These are phyloP conservation scores for Eulacestoma nigropectus DNA, from an alignment of 2,113 vertebrate species.

Conservation along the genomic window DNA sequence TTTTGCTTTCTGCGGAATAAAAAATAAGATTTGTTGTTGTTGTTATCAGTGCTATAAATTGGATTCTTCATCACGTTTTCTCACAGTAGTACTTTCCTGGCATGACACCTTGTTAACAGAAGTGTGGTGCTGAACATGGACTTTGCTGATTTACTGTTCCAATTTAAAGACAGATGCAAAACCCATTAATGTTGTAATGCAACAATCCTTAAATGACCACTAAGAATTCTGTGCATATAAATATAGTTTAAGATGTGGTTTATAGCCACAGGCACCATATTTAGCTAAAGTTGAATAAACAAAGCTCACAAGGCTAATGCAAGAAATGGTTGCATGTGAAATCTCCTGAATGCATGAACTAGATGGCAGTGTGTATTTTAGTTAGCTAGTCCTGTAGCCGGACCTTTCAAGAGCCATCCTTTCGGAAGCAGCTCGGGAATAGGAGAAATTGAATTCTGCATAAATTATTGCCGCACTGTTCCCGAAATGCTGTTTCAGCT, in stretches of 20 bases:
- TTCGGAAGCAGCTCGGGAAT: neutral
- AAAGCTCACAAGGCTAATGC: neutral
- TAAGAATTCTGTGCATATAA: neutral
- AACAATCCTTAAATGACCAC: neutral
- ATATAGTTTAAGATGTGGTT: neutral
- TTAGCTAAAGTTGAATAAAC: neutral
- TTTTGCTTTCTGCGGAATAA: neutral
- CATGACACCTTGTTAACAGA: neutral
- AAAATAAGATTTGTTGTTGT: neutral
- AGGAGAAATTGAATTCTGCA: neutral
- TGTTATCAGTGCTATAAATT: neutral
- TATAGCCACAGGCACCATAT: neutral
- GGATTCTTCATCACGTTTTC: neutral
- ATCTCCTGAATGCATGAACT: neutral
- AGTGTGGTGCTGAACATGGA: neutral
- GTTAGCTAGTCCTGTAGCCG: neutral
- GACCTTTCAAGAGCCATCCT: neutral
- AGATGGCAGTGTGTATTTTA: neutral
- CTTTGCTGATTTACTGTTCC: neutral
- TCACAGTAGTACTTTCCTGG: neutral
- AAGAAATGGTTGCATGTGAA: neutral
- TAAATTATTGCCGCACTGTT: neutral
- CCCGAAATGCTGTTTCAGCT: neutral
- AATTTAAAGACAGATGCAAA: neutral
- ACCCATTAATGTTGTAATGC: neutral